A percentile compares a stretch with the other conserved stretches of the same genome.
These are phyloP conservation scores for Rallus crepitans DNA, from an alignment of 2,797 vertebrate species.

Conservation along the genomic window DNA sequence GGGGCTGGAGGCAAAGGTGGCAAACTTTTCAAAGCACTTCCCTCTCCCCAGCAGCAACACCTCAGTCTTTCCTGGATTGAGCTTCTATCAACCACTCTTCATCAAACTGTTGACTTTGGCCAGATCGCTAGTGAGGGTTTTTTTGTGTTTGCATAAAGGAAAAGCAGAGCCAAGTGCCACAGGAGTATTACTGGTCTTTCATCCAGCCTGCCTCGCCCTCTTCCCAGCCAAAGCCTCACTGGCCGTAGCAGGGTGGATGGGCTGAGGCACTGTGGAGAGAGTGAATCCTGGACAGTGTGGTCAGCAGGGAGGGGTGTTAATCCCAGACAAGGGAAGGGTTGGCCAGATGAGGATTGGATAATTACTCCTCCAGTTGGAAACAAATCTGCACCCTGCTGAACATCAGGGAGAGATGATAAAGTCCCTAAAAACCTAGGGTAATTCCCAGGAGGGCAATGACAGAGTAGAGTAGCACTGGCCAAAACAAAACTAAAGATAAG, in stretches of 20 bases:
- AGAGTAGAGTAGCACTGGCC: not conserved
- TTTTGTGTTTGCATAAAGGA: not conserved
- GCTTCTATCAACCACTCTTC: not conserved
- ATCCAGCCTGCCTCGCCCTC: conserved; percentile 19
- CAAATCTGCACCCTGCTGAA: not conserved
- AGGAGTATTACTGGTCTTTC: conserved; percentile 28
- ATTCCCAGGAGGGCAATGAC: not conserved
- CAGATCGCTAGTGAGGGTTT: not conserved
- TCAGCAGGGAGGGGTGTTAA: conserved; percentile 18
- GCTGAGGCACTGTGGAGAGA: not conserved
- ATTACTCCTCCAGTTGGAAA: not conserved
- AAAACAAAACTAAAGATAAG: not conserved
- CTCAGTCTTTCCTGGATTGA: conserved; percentile 63
- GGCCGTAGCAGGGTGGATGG: conserved; percentile 6
- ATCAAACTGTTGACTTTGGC: conserved; percentile 55
- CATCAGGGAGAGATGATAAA: not conserved
- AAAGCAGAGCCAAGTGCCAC: conserved; percentile 55
- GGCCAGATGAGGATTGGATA: not conserved
- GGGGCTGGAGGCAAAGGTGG: conserved; percentile 7
- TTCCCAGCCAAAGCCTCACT: conserved; percentile 16
- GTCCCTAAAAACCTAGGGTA: not conserved
- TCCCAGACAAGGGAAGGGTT: not conserved
- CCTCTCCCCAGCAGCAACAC: conserved; percentile 39
- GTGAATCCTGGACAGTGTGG: not conserved
- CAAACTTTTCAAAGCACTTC: conserved; percentile 47